Evolutionary conservation across 2,113 vertebrate genomes (phyloP).

Genomic region (Alosa alosa): DNA sequence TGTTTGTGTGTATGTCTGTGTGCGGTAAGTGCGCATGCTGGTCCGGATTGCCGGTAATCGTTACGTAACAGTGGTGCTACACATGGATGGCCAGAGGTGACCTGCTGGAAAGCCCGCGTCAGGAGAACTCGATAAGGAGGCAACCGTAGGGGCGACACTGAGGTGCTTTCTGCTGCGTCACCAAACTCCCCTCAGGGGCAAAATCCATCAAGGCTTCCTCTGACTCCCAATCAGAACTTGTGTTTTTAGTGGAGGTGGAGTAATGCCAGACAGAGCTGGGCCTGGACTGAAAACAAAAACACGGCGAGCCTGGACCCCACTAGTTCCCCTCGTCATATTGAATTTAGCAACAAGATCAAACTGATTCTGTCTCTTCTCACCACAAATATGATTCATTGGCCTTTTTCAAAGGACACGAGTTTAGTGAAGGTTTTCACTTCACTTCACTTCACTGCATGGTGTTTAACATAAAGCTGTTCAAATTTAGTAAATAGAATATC

Average conservation of each 20-base stretch:
- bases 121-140: not conserved
- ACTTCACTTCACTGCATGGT: too few species aligned
- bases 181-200: not conserved
- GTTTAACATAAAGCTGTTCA: too few species aligned
- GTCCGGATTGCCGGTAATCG: not conserved
- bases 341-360: too few species aligned
- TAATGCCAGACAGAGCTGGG: not conserved
- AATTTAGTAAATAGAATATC: too few species aligned
- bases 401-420: too few species aligned
- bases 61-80: not conserved
- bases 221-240: not conserved
- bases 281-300: too few species aligned
- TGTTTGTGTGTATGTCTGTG: not conserved
- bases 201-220: not conserved
- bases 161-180: not conserved
- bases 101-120: not conserved
- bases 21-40: not conserved
- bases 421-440: too few species aligned
- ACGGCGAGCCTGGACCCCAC: too few species aligned
- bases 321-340: not conserved
- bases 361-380: too few species aligned
- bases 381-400: too few species aligned
- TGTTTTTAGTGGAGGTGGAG: not conserved
- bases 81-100: not conserved
- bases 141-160: not conserved